These are phyloP conservation scores for Ophthalmolycus amberensis DNA, from an alignment of 2,113 vertebrate species.

Conservation along the genomic window DNA sequence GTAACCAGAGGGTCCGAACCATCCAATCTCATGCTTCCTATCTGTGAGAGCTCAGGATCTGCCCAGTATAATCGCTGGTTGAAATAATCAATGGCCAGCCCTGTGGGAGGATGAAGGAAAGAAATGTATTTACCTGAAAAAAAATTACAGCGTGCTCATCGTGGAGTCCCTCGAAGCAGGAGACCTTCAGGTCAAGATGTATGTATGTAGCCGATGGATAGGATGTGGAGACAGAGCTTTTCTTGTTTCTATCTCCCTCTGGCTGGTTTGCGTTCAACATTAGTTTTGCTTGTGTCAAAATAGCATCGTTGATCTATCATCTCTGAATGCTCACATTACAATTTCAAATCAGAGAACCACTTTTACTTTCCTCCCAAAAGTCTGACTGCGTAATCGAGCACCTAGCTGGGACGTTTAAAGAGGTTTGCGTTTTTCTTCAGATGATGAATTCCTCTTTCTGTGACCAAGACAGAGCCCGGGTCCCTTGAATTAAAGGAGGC, in stretches of 20 bases:
- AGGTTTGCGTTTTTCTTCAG: slow-evolving; percentile 62
- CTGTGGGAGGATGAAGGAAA: slow-evolving; percentile 80
- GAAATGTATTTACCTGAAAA: slow-evolving; percentile 68
- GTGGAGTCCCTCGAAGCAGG: slow-evolving; percentile 38
- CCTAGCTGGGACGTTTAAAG: slow-evolving; percentile 63
- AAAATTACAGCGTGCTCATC: slow-evolving; percentile 61
- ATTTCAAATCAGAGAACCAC: slow-evolving; percentile 46
- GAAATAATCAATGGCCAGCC: slow-evolving; percentile 94
- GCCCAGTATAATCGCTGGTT: slow-evolving; percentile 97
- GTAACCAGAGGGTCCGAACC: slow-evolving; percentile 90
- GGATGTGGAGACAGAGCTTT: background rate
- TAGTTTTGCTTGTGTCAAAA: slow-evolving; percentile 18
- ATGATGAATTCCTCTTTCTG: slow-evolving; percentile 73
- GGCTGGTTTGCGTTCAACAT: slow-evolving; percentile 35
- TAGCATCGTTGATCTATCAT: slow-evolving; percentile 1
- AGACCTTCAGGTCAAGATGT: slow-evolving; percentile 36
- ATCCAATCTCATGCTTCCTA: slow-evolving; percentile 93
- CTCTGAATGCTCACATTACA: slow-evolving; percentile 27
- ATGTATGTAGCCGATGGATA: slow-evolving; percentile 20
- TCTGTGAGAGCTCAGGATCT: slow-evolving; percentile 93
- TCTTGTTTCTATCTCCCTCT: slow-evolving; percentile 14
- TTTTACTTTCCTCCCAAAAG: slow-evolving; percentile 48
- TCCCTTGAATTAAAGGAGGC: slow-evolving; percentile 76
- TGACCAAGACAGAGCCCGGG: slow-evolving; percentile 63
- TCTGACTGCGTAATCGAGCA: slow-evolving; percentile 62